These are phyloP conservation scores for Macrobrachium nipponense DNA, from an alignment of 1,140 invertebrate genomes.

Conservation along the genomic window DNA sequence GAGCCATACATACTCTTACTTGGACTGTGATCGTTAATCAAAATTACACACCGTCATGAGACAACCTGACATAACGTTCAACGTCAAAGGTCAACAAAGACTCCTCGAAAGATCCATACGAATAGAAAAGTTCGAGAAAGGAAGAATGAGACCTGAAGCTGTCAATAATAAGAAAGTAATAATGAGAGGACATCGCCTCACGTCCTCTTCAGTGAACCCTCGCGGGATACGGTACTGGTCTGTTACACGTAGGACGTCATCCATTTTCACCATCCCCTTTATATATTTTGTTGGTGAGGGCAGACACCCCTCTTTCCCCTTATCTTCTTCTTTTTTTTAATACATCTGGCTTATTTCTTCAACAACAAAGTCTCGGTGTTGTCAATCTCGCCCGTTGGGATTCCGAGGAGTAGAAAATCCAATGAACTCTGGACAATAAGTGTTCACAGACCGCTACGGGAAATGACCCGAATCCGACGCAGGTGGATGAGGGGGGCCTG, in stretches of 20 bases:
- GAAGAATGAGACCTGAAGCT: background rate
- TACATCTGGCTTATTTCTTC: background rate
- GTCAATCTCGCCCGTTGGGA: constrained; percentile 18
- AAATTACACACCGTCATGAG: no score
- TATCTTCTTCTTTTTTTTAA: background rate
- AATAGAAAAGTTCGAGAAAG: background rate
- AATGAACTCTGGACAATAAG: constrained; percentile 29
- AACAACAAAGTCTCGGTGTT: constrained; percentile 19
- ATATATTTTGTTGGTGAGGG: background rate
- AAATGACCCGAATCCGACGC: constrained; percentile 9
- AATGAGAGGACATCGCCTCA: no score
- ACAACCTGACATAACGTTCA: no score
- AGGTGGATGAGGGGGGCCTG: background rate
- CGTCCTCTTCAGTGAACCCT: no score
- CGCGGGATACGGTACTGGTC: no score
- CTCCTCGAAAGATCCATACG: no score
- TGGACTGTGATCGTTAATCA: no score
- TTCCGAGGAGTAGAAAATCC: constrained; percentile 9
- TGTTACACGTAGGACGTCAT: no score
- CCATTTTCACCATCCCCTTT: no score
- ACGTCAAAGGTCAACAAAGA: no score
- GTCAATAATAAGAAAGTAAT: constrained; percentile 1
- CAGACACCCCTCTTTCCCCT: background rate
- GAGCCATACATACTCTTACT: no score
- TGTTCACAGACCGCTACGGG: background rate